Percentiles rank a stretch among this genome's conserved stretches.
These are phyloP conservation scores for Phyllotreta cruciferae DNA, from an alignment of 2,888 invertebrate species.

Conservation along the genomic window DNA sequence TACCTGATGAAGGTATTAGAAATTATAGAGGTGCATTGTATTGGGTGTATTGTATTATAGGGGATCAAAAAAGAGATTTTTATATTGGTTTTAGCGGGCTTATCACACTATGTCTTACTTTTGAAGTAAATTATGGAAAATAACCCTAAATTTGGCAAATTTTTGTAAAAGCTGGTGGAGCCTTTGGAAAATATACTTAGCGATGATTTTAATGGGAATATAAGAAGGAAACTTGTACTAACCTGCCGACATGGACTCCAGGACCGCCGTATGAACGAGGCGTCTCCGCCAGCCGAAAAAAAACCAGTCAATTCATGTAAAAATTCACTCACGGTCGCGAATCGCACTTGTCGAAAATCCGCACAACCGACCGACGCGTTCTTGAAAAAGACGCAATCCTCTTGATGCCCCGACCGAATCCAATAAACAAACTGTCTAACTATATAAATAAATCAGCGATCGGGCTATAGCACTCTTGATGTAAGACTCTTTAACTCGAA, in stretches of 20 bases:
- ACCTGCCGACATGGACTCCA: slow-evolving; percentile 61
- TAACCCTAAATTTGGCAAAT: too few relatives aligned
- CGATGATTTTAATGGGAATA: too few relatives aligned
- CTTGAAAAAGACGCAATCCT: slow-evolving; percentile 51
- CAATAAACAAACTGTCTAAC: slow-evolving; percentile 63
- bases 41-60: too few relatives aligned
- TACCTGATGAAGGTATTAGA: too few relatives aligned
- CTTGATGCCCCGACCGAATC: slow-evolving; percentile 60
- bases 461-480: slow-evolving; percentile 62
- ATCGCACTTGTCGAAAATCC: slow-evolving; percentile 39
- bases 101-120: too few relatives aligned
- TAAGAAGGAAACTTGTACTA: slow-evolving; percentile 22
- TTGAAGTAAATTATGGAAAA: too few relatives aligned
- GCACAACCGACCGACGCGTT: slow-evolving; percentile 56
- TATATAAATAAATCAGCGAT: slow-evolving; percentile 64
- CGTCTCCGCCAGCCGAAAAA: slow-evolving; percentile 37
- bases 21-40: too few relatives aligned
- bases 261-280: slow-evolving; percentile 48
- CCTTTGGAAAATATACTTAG: too few relatives aligned
- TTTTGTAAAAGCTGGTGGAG: too few relatives aligned
- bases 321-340: slow-evolving; percentile 36
- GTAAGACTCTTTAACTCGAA: slow-evolving; percentile 63
- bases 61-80: too few relatives aligned
- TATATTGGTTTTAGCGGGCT: too few relatives aligned
- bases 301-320: slow-evolving; percentile 38